phyloP scores from a whole-genome alignment of 2,888 invertebrate species.

The Drosophila kanekoi region DNA sequence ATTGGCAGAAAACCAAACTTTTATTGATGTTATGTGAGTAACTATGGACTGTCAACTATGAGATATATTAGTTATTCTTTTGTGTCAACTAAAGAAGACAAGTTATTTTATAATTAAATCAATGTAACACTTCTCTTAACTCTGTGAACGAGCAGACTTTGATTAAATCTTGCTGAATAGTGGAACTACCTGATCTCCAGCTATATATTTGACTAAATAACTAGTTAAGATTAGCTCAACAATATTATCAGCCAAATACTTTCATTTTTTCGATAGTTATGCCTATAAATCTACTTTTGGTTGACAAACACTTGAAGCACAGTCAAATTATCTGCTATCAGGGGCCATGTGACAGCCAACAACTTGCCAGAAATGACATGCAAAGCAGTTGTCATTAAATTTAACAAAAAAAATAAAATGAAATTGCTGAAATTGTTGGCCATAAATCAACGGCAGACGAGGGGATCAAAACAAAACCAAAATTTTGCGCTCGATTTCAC shows the following conservation, averaged over 20 bases:
- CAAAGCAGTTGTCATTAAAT: conserved; percentile 74
- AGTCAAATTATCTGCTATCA: conserved; percentile 50
- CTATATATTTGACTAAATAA: not conserved
- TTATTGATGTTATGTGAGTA: too few relatives aligned
- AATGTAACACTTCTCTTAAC: too few relatives aligned
- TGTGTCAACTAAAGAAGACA: too few relatives aligned
- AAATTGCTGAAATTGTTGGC: conserved; percentile 67
- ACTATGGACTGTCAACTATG: too few relatives aligned
- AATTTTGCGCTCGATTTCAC: conserved; percentile 78
- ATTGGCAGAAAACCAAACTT: too few relatives aligned
- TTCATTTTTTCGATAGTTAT: conserved; percentile 17
- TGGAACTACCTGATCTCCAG: too few relatives aligned
- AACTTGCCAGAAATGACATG: conserved; percentile 71
- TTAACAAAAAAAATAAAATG: conserved; percentile 53
- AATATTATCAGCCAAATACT: conserved; percentile 13
- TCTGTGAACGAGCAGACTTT: too few relatives aligned
- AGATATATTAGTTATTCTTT: too few relatives aligned
- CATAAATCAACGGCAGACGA: conserved; percentile 62
- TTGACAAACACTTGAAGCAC: conserved; percentile 12
- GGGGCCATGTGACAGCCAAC: conserved; percentile 53
- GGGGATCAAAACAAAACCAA: conserved; percentile 35
- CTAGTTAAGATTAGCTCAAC: not conserved
- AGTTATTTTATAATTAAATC: too few relatives aligned
- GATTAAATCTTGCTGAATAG: too few relatives aligned
- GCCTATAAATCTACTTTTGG: conserved; percentile 17